phyloP scores from a whole-genome alignment of 1,140 invertebrate species.

The Bombus waltoni region DNA sequence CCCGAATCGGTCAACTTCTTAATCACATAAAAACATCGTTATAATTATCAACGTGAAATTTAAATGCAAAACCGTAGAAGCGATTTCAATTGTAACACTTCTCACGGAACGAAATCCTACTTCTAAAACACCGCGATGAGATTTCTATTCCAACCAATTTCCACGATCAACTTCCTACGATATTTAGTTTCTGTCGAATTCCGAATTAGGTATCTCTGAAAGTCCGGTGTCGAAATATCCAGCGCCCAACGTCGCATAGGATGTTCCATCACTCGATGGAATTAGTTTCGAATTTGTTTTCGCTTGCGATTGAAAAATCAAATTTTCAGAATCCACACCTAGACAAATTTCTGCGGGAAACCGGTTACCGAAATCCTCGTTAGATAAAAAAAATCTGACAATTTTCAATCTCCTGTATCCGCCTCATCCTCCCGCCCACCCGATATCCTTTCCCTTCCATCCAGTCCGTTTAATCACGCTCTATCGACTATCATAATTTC shows the following conservation, averaged over 20 bases:
- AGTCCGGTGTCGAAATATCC: no score
- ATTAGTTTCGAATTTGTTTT: not conserved
- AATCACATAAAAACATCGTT: not conserved
- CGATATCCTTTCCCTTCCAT: not conserved
- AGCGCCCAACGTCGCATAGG: no score
- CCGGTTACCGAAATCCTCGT: no score
- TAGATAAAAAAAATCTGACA: not conserved
- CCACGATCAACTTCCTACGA: no score
- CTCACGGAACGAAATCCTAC: not conserved
- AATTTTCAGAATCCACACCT: no score
- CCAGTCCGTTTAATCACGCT: constrained; percentile 36
- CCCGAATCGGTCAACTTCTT: not conserved
- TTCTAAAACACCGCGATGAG: not conserved
- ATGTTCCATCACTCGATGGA: not conserved
- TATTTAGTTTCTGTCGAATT: not conserved
- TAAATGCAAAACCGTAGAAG: not conserved
- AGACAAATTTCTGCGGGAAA: no score
- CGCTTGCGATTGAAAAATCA: no score
- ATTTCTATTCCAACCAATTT: not conserved
- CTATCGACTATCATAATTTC: constrained; percentile 34
- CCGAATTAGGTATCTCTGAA: no score
- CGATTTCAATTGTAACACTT: not conserved
- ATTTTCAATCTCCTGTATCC: not conserved
- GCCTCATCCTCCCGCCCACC: not conserved
- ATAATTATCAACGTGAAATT: not conserved